Base-by-base conservation (phyloP, 2,113 vertebrate species). In the Abramis brama region DNA sequence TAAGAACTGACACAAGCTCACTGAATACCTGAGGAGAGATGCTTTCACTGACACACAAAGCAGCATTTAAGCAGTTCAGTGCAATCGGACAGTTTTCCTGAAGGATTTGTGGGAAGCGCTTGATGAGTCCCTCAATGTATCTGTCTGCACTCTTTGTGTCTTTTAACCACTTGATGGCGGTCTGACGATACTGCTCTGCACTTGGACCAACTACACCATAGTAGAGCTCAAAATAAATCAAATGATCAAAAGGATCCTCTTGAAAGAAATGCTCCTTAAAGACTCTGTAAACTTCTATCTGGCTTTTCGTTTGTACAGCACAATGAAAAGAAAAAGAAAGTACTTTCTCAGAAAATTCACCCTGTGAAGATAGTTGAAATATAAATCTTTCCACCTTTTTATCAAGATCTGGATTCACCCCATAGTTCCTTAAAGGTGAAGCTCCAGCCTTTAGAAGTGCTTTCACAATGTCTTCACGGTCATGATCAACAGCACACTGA, bases 121-220 rank as follows among this genome's bases (percentile, higher is more conserved):
- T 73, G 11, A 82, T 83, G 9, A 77, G 25, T 36, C 71, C 2
- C 3, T 7, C 10, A 79, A 92, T 86, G 0, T 94, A 93, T 0
- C 33, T 1, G 23, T 90, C 79, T 17, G 83, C 1, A 13, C 88
- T 89, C 2, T 0, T 81, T 11, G 50, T 83, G 11, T 93, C 85
- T 36, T 88, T 92, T 3, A 94, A 71, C 90, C 90, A 92, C 66
- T 57, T 88, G 1, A 91, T 89, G 60, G 86, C 23, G 8, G 27
- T 27, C 27, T 27, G 27, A 27, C 27, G 27, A 27, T 27, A 27
- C 27, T 27, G 27, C 27, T 27, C 27, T 27, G 27, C 27, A 27
- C 27, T 27, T 27, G 27, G 2, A 2, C 79, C 88, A 79, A 0
- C 0, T 0, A 76, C 27, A 78, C 0, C 85, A 33, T 90, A 91